phyloP scores from a whole-genome alignment of 2,888 invertebrate species.

The Phyllotreta cruciferae region DNA sequence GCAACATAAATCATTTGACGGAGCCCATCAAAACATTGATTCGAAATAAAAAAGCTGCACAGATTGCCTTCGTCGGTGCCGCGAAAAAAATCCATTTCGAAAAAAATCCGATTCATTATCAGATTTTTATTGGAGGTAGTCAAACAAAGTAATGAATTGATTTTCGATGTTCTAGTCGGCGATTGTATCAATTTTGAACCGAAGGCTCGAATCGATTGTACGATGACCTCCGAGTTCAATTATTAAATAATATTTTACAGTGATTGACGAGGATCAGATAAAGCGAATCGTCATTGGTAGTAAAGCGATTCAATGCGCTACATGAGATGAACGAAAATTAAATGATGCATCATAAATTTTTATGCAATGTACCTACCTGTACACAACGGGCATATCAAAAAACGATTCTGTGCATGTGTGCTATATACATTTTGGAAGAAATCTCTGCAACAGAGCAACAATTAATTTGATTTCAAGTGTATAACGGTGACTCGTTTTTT shows the following conservation, averaged over 20 bases:
- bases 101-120: conserved; percentile 9
- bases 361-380: neutral
- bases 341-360: neutral
- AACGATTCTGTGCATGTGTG: no score
- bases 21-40: conserved; percentile 19
- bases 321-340: conserved; percentile 10
- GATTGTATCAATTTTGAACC: conserved; percentile 7
- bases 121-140: conserved; percentile 19
- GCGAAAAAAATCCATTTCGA: conserved; percentile 10
- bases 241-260: conserved; percentile 25
- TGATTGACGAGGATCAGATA: conserved; percentile 33
- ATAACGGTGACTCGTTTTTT: no score
- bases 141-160: conserved; percentile 24
- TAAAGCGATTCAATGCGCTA: conserved; percentile 8
- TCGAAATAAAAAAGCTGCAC: conserved; percentile 5
- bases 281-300: conserved; percentile 10
- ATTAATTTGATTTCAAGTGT: no score
- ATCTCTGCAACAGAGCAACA: no score
- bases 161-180: conserved; percentile 4
- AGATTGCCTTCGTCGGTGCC: neutral
- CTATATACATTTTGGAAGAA: no score
- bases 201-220: conserved; percentile 14
- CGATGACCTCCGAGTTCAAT: conserved; percentile 21
- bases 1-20: conserved; percentile 17
- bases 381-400: neutral